Base-by-base conservation (phyloP, 2,888 invertebrate genomes). In the Brachypalpus laphriformis region DNA sequence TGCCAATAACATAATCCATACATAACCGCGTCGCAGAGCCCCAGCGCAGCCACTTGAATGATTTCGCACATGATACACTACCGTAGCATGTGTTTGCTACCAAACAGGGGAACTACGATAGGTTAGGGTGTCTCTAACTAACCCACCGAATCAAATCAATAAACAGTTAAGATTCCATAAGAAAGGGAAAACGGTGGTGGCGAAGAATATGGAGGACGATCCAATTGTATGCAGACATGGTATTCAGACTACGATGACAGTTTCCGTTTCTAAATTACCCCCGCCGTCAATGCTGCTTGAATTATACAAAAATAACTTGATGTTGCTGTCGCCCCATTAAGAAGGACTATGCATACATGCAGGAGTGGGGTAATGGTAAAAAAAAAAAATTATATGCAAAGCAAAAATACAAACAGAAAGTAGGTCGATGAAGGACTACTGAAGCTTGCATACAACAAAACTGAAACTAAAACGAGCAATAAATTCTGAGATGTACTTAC, bases 111-210 rank as follows among this genome's bases (percentile, higher is more conserved):
- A n/a, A n/a, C n/a, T n/a, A n/a, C n/a, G n/a, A n/a, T n/a, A 47
- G 7, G 63, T 8, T n/a, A n/a, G 45, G 45, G 9, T 16, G 14
- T 8, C 16, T 9, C 8, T 6, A 42, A 40, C 16, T 57, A 49
- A 31, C 31, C 14, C 34, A 57, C 56, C 51, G 31, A 74, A 68
- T 68, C 54, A 49, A 83, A 83, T 83, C 83, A 80, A 83, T 82
- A 82, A 78, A 82, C 61, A 68, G 72, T 74, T 74, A 83, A 68
- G 78, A 78, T 65, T 74, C 42, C 40, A 59, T 65, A 65, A 47
- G 34, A 61, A 54, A 56, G 22, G 25, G 25, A 25, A 51, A 31
- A 57, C 63, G 42, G 42, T 57, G 18, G 49, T 42, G n/a, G n/a
- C n/a, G 61, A 63, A 25, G 37, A 45, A 45, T 59, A 54, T 31